Evolutionary conservation across 1,140 invertebrate species (phyloP).

Genomic region (Pissodes strobi): DNA sequence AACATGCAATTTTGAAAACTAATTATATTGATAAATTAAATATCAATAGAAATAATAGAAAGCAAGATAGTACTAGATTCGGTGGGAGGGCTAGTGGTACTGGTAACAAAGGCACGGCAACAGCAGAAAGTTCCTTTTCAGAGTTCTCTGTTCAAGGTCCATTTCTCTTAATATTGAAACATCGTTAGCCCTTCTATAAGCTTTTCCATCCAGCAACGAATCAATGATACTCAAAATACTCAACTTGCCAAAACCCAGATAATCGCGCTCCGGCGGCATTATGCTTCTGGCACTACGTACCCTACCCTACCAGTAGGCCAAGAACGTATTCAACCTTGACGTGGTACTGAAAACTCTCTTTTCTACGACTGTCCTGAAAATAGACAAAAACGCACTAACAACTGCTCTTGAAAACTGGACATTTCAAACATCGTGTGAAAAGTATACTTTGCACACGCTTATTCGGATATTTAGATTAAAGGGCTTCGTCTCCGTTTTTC

Average conservation of each 20-base stretch:
- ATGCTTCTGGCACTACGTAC: neutral
- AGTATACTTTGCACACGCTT: too few species aligned
- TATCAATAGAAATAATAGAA: too few species aligned
- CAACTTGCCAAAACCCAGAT: constrained; percentile 24
- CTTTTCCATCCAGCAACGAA: constrained; percentile 33
- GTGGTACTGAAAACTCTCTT: constrained; percentile 25
- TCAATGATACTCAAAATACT: constrained; percentile 40
- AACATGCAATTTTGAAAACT: too few species aligned
- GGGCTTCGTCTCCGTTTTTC: too few species aligned
- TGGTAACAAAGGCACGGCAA: neutral
- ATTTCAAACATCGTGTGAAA: too few species aligned
- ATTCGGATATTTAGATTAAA: too few species aligned
- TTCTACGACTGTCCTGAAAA: too few species aligned
- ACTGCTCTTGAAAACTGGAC: too few species aligned
- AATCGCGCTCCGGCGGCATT: constrained; percentile 15
- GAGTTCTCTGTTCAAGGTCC: neutral
- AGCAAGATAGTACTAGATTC: neutral
- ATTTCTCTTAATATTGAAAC: neutral
- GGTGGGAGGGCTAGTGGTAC: too few species aligned
- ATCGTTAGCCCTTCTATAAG: constrained; percentile 25
- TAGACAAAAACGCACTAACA: too few species aligned
- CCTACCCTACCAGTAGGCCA: neutral
- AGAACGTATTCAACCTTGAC: constrained; percentile 1
- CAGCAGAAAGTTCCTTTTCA: too few species aligned
- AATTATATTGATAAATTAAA: too few species aligned